Conservation (phyloP, 1,140 invertebrate species). For the Glossosoma conforme region DNA sequence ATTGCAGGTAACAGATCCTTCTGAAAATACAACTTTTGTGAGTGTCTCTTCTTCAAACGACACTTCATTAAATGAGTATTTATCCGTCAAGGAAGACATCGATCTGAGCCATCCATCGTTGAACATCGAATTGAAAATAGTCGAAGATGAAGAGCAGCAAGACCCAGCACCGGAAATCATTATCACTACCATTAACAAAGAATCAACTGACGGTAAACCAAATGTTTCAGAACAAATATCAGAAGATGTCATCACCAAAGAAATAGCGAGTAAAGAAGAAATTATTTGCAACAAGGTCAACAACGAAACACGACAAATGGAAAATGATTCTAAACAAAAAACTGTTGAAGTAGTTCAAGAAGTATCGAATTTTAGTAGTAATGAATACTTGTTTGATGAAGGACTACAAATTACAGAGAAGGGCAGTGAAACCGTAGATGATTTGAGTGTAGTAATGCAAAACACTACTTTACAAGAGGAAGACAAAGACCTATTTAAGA, state of each 20-base stretch:
- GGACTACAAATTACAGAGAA: constrained; percentile 6
- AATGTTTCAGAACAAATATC: no score
- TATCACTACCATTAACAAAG: background rate
- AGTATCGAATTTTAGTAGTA: no score
- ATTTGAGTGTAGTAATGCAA: constrained; percentile 13
- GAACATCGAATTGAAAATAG: constrained; percentile 47
- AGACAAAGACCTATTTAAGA: constrained; percentile 10
- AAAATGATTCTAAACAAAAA: no score
- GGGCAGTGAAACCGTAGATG: background rate
- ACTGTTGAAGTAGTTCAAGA: no score
- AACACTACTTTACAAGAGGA: constrained; percentile 3
- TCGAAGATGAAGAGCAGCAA: constrained; percentile 35
- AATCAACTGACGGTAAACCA: background rate
- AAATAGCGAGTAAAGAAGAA: no score
- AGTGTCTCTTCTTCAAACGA: no score
- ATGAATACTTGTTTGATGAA: constrained; percentile 1
- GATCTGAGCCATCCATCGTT: constrained; percentile 42
- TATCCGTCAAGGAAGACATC: constrained; percentile 29
- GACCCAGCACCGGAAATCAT: no score
- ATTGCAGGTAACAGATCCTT: constrained; percentile 22
- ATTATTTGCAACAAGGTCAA: no score
- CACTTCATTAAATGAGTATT: no score
- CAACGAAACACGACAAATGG: no score
- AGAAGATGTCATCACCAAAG: no score
- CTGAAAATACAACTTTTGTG: constrained; percentile 6